These are phyloP conservation scores for Pelusios castaneus DNA, from an alignment of 2,113 vertebrate genomes.

Conservation along the genomic window DNA sequence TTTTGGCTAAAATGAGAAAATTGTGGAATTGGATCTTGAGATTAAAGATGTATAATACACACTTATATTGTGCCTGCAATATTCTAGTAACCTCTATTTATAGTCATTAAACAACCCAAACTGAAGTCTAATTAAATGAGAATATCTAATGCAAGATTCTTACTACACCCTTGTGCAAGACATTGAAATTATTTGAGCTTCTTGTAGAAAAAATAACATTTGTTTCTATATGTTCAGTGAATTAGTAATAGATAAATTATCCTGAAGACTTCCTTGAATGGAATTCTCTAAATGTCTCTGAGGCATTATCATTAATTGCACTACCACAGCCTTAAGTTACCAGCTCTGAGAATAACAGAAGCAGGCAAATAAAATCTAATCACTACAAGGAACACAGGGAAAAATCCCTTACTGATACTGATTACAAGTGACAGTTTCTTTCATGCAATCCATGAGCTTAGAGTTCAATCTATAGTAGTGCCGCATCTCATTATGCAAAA, in stretches of 20 bases:
- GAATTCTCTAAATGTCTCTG: slow-evolving; percentile 12
- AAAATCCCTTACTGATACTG: slow-evolving; percentile 3
- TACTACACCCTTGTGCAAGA: background rate
- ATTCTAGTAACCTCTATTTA: background rate
- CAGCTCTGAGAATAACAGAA: slow-evolving; percentile 6
- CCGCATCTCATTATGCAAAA: slow-evolving; percentile 42
- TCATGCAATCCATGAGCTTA: slow-evolving; percentile 20
- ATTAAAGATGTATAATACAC: background rate
- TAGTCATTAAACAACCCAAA: background rate
- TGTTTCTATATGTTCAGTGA: background rate
- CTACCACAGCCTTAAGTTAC: slow-evolving; percentile 44
- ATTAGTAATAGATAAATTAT: slow-evolving; percentile 45
- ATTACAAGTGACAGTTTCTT: slow-evolving; percentile 49
- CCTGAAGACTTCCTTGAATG: slow-evolving; percentile 29
- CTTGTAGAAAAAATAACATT: background rate
- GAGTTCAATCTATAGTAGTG: slow-evolving; percentile 25
- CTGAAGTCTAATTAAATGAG: background rate
- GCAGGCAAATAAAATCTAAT: slow-evolving; percentile 36
- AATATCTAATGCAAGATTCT: background rate
- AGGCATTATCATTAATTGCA: background rate
- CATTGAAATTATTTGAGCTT: background rate
- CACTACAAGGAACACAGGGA: background rate
- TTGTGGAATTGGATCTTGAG: background rate
- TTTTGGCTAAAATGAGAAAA: slow-evolving; percentile 24
- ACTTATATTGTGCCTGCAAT: background rate